Evolutionary conservation across 2,113 vertebrate genomes (phyloP), one percentile per base, ranked within the genome.

Genomic region (Nannospalax galili): DNA sequence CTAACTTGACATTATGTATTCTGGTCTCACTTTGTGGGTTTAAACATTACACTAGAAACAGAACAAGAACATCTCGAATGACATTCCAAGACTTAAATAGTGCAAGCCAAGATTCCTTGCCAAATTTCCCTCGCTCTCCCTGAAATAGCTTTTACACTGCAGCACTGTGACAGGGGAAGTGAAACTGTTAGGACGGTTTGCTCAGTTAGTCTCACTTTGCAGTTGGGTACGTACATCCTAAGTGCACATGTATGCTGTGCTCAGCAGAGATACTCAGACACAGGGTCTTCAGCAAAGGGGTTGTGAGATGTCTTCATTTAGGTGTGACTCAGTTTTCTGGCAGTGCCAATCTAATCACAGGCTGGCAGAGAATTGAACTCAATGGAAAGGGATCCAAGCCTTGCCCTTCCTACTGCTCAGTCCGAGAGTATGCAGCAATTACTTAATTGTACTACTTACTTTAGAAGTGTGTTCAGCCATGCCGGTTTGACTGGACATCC

Each of bases 11-110:
- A 20, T 96, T 97, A 92, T 91, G 20, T 78, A 95, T 96, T 97
- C 96, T 3, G 19, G 89, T 94, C 95, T 97, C 96, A 92, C 96
- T 96, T 96, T 97, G 94, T 97, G 96, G 96, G 87, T 93, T 97
- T 97, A 96, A 96, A 93, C 87, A 96, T 95, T 94, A 94, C 92
- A 56, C 96, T 93, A 85, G 96, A 95, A 97, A 81, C 92, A 92
- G 97, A 95, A 90, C 88, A 84, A 94, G 96, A 96, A 93, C 96
- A 94, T 96, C 95, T 96, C 93, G 78, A 97, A 94, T 97, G 96
- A 96, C 94, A 97, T 91, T 84, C 96, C 84, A 81, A 92, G 96
- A 96, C 93, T 96, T 97, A 94, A 96, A 97, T 94, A 97, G 95
- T 91, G 95, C 90, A 92, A 88, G 69, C 93, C 0, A 40, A 94